A percentile compares a stretch with the other conserved stretches of the same genome.
Evolutionary conservation across 2,797 vertebrate species (phyloP).

Genomic region (Pelobates cultripes): DNA sequence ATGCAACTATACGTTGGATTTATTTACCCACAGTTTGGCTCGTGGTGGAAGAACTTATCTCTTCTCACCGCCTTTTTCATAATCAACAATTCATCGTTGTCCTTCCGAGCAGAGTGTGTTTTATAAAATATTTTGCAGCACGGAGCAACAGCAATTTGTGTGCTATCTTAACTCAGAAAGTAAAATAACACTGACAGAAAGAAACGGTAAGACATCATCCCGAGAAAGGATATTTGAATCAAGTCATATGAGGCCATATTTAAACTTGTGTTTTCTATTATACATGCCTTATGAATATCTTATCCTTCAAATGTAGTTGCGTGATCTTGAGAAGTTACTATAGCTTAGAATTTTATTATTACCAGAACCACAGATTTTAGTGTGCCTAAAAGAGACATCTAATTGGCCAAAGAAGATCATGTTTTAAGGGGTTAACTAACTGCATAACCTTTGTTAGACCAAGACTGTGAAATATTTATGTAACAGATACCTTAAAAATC

Average conservation of each 20-base stretch:
- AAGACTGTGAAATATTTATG: too few relatives aligned
- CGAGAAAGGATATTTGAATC: slow-evolving; percentile 17
- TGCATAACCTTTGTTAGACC: too few relatives aligned
- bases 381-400: too few relatives aligned
- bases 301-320: too few relatives aligned
- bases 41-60: slow-evolving; percentile 10
- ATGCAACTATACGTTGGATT: slow-evolving; percentile 1
- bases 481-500: too few relatives aligned
- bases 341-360: too few relatives aligned
- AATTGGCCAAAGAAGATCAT: too few relatives aligned
- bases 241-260: slow-evolving; percentile 11
- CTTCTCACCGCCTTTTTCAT: not conserved
- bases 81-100: slow-evolving; percentile 39
- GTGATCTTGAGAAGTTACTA: too few relatives aligned
- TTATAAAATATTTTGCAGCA: not conserved
- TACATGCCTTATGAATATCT: too few relatives aligned
- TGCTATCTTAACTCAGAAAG: not conserved
- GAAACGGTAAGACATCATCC: slow-evolving; percentile 14
- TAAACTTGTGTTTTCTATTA: not conserved
- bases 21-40: slow-evolving; percentile 31
- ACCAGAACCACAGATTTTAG: too few relatives aligned
- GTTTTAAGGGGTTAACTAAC: too few relatives aligned
- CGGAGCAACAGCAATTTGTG: slow-evolving; percentile 4
- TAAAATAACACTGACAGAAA: slow-evolving; percentile 26
- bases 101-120: slow-evolving; percentile 22